A percentile compares a stretch with the other conserved stretches of the same genome.
Conservation (phyloP, 2,888 invertebrate genomes). For the Erebia ligea region DNA sequence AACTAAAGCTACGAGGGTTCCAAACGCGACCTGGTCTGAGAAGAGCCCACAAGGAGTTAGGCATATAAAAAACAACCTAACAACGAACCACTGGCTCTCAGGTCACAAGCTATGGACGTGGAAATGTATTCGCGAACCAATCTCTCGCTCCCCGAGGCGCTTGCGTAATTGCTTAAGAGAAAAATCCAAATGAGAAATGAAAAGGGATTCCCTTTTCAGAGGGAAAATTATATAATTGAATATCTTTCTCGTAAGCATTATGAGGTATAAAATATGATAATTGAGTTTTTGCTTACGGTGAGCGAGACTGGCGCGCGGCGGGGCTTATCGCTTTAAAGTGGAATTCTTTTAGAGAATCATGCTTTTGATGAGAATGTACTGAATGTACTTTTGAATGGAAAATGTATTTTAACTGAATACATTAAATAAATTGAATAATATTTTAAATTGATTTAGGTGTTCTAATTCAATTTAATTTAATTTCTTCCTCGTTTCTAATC, state of each 20-base stretch:
- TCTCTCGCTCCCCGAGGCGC: constrained; percentile 70
- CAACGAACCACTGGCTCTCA: not conserved
- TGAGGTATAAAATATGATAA: constrained; percentile 84
- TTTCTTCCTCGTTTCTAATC: too few relatives aligned
- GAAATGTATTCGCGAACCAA: constrained; percentile 67
- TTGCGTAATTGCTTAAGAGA: constrained; percentile 81
- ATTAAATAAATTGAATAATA: not conserved
- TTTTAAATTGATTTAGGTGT: too few relatives aligned
- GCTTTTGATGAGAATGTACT: constrained; percentile 3
- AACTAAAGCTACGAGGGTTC: too few relatives aligned
- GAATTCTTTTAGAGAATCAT: constrained; percentile 37
- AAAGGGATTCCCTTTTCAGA: constrained; percentile 81
- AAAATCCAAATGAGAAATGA: constrained; percentile 84
- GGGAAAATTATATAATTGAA: constrained; percentile 83
- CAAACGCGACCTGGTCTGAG: too few relatives aligned
- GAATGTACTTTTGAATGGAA: not conserved
- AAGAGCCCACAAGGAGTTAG: too few relatives aligned
- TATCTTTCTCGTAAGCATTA: constrained; percentile 81
- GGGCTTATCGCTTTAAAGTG: constrained; percentile 41
- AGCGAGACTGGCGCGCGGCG: constrained; percentile 52
- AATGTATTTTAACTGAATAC: not conserved
- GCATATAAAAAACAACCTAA: too few relatives aligned
- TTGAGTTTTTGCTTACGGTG: constrained; percentile 76
- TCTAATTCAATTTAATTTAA: too few relatives aligned
- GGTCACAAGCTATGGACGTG: constrained; percentile 57